phyloP scores from a whole-genome alignment of 2,888 invertebrate species.

The Chrysolina oricalcia region DNA sequence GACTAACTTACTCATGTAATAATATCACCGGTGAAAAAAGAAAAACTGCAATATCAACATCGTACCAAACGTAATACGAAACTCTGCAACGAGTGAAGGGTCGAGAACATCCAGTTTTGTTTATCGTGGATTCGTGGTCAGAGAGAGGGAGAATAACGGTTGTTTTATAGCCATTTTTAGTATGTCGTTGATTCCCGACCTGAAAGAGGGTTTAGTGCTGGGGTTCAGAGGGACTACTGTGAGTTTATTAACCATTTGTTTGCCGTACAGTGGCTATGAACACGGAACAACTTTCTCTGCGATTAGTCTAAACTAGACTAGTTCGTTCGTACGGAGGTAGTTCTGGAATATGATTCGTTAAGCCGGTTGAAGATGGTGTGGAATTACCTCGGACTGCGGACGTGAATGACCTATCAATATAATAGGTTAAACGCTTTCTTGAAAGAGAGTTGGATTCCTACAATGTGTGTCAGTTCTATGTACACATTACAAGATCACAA shows the following conservation, averaged over 20 bases:
- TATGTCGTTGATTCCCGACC: conserved; percentile 62
- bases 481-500: too few relatives aligned
- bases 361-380: not conserved
- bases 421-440: not conserved
- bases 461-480: too few relatives aligned
- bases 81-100: conserved; percentile 14
- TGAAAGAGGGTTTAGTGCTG: conserved; percentile 57
- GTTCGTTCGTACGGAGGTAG: conserved; percentile 15
- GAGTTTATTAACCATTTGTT: conserved; percentile 61
- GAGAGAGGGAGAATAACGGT: conserved; percentile 61
- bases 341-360: conserved; percentile 26
- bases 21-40: not conserved
- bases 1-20: not conserved
- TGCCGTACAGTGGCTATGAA: conserved; percentile 39
- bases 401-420: not conserved
- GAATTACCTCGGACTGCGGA: not conserved
- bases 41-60: conserved; percentile 2
- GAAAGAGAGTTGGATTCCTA: too few relatives aligned
- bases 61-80: not conserved
- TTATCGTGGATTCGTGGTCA: conserved; percentile 57
- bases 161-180: conserved; percentile 65
- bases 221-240: conserved; percentile 53
- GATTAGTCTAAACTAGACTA: conserved; percentile 43
- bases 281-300: conserved; percentile 43
- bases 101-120: conserved; percentile 46